Conservation (phyloP, 2,888 invertebrate genomes). For the Calameuta pallipes region DNA sequence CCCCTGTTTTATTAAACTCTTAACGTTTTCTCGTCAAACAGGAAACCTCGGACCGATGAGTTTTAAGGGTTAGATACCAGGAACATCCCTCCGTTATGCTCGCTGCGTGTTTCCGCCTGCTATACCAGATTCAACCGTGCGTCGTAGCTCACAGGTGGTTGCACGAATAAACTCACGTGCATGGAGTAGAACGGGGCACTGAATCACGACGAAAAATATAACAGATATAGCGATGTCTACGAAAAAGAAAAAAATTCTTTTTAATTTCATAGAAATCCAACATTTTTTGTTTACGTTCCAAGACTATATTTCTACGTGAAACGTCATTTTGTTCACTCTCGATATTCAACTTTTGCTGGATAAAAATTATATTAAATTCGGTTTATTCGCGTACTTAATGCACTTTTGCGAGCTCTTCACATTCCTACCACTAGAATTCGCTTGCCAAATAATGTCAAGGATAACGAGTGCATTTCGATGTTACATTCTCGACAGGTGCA, state of each 20-base stretch:
- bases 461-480: slow-evolving; percentile 50
- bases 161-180: not conserved
- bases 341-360: not conserved
- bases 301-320: not conserved
- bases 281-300: no score
- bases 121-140: not conserved
- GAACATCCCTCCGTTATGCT: slow-evolving; percentile 49
- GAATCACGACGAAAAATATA: not conserved
- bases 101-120: slow-evolving; percentile 40
- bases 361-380: not conserved
- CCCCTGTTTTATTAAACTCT: slow-evolving; percentile 38
- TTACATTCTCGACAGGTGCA: slow-evolving; percentile 39
- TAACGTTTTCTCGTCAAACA: slow-evolving; percentile 39
- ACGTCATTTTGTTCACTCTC: not conserved
- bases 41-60: slow-evolving; percentile 49
- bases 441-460: slow-evolving; percentile 60
- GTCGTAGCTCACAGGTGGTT: slow-evolving; percentile 2
- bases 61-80: slow-evolving; percentile 42
- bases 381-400: not conserved
- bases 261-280: no score
- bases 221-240: not conserved
- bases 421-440: slow-evolving; percentile 40
- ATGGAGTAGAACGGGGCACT: not conserved
- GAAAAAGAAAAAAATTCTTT: not conserved
- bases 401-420: not conserved